A percentile compares a stretch with the other conserved stretches of the same genome.
phyloP scores from a whole-genome alignment of 2,888 invertebrate species.

The Laspeyria flexula region DNA sequence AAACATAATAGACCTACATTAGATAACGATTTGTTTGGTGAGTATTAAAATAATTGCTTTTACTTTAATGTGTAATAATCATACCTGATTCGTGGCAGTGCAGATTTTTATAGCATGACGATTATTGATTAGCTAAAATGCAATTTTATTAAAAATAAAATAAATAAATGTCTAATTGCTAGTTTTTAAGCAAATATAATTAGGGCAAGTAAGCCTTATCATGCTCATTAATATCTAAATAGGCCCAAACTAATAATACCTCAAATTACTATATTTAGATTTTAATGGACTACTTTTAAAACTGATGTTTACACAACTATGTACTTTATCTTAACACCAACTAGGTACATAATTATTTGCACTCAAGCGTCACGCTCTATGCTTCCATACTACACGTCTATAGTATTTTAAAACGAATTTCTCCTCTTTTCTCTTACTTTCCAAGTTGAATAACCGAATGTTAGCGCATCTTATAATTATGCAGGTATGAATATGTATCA shows the following conservation, averaged over 20 bases:
- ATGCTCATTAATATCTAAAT: constrained; percentile 1
- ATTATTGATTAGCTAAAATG: too few species aligned
- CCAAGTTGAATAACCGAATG: constrained; percentile 79
- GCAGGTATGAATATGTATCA: constrained; percentile 48
- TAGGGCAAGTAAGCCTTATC: too few species aligned
- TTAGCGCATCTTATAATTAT: constrained; percentile 68
- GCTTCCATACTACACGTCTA: constrained; percentile 62
- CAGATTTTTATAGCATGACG: too few species aligned
- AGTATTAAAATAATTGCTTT: too few species aligned
- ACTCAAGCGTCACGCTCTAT: constrained; percentile 55
- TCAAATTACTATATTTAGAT: constrained; percentile 24
- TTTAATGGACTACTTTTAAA: constrained; percentile 21
- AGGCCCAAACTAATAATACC: constrained; percentile 25
- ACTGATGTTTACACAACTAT: constrained; percentile 5
- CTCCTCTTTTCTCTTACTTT: constrained; percentile 81
- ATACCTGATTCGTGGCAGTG: too few species aligned
- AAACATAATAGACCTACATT: too few species aligned
- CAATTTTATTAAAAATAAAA: too few species aligned
- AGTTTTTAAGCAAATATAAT: too few species aligned
- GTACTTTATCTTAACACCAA: constrained; percentile 15
- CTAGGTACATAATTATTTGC: constrained; percentile 34
- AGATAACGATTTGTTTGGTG: too few species aligned
- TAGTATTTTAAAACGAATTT: constrained; percentile 68
- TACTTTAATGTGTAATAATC: too few species aligned
- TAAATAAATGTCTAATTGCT: too few species aligned